These are phyloP conservation scores for Cuculus canorus DNA, from an alignment of 2,797 vertebrate species.

Conservation along the genomic window DNA sequence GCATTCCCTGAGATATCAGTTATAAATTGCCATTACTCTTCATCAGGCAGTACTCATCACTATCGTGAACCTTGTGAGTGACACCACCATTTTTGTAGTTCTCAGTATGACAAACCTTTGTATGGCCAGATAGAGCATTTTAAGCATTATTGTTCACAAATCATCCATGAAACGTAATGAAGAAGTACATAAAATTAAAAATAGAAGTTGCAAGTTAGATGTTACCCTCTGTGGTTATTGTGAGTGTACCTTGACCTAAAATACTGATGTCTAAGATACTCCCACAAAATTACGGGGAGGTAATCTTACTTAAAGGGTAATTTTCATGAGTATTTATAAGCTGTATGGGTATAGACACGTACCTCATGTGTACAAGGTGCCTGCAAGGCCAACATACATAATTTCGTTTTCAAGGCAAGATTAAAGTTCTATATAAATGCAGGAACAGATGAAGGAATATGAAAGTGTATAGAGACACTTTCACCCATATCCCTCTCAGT, in stretches of 20 bases:
- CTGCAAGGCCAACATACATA: not conserved
- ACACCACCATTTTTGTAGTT: not conserved
- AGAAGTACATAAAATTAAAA: not conserved
- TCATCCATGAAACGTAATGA: not conserved
- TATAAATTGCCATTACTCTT: not conserved
- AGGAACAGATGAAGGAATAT: not conserved
- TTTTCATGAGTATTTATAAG: not conserved
- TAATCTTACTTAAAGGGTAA: not conserved
- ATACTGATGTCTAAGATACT: not conserved
- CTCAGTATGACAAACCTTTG: not conserved
- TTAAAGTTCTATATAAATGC: not conserved
- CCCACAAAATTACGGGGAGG: not conserved
- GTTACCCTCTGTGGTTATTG: not conserved
- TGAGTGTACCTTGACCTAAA: not conserved
- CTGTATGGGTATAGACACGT: not conserved
- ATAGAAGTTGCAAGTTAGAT: not conserved
- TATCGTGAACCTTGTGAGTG: not conserved
- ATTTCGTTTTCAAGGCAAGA: not conserved
- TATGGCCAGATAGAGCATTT: not conserved
- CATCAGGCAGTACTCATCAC: not conserved
- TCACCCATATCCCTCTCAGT: not conserved
- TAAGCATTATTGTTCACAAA: not conserved
- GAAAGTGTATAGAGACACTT: not conserved
- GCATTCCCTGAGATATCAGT: not conserved
- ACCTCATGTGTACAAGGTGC: not conserved